Evolutionary conservation across 2,797 vertebrate genomes (phyloP).

Genomic region (Merluccius polli): DNA sequence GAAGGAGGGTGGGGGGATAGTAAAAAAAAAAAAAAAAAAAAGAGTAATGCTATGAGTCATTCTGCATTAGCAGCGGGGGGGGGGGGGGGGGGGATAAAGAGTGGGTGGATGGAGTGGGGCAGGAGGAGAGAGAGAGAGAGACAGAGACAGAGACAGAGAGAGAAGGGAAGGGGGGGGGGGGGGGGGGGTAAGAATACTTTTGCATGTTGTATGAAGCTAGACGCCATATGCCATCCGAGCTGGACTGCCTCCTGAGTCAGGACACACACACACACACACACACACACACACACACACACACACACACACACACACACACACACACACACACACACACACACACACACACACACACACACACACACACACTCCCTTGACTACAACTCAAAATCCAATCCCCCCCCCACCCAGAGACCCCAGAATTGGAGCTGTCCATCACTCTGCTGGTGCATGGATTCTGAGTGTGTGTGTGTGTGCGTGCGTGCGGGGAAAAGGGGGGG

Average conservation of each 20-base stretch:
- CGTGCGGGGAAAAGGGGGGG: conserved; percentile 44
- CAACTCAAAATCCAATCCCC: conserved; percentile 17
- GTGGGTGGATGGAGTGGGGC: conserved; percentile 27
- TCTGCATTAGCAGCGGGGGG: conserved; percentile 83
- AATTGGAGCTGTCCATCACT: conserved; percentile 80
- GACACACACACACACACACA: conserved; percentile 55
- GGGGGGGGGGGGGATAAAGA: conserved; percentile 51
- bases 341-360: not conserved
- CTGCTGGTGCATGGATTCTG: conserved; percentile 58
- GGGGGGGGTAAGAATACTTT: conserved; percentile 82
- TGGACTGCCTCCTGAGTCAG: conserved; percentile 82
- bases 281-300: not conserved
- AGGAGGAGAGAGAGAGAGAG: conserved; percentile 1
- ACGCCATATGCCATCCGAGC: conserved; percentile 99
- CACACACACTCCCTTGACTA: not conserved
- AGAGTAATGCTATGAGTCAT: conserved; percentile 99
- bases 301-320: conserved; percentile 9
- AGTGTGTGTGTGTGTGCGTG: conserved; percentile 36
- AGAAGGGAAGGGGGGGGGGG: conserved; percentile 34
- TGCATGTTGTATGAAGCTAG: conserved; percentile 99
- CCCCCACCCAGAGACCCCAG: conserved; percentile 66
- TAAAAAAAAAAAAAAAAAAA: conserved; percentile 47
- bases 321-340: not conserved
- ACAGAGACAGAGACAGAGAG: conserved; percentile 23
- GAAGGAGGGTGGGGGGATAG: conserved; percentile 45